phyloP scores from a whole-genome alignment of 2,797 vertebrate species.

The Numenius phaeopus region DNA sequence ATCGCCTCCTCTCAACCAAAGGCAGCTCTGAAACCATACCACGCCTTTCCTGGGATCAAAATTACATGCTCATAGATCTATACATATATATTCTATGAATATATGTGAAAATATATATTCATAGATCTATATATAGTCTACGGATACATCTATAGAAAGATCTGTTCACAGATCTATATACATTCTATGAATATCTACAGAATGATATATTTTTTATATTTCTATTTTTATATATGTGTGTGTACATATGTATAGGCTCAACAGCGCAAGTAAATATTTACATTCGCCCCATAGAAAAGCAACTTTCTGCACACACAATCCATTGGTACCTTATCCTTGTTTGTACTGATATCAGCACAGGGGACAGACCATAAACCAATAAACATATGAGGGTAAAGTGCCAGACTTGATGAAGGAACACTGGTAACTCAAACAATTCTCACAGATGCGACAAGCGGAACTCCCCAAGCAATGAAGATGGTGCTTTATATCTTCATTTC shows the following conservation, averaged over 20 bases:
- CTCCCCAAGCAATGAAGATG: background rate
- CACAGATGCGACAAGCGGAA: background rate
- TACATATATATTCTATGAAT: background rate
- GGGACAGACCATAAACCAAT: background rate
- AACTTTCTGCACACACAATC: rapidly evolving
- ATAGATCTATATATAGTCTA: background rate
- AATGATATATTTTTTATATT: background rate
- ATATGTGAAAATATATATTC: background rate
- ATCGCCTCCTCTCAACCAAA: rapidly evolving
- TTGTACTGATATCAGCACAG: background rate
- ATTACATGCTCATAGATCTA: background rate
- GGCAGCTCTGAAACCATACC: rapidly evolving
- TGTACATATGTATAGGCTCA: too few relatives aligned
- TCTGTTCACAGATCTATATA: too few relatives aligned
- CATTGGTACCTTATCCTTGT: background rate
- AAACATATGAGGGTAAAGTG: background rate
- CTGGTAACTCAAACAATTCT: background rate
- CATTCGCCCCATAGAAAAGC: background rate
- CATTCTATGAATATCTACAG: background rate
- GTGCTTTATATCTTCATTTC: background rate
- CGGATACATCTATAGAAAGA: background rate
- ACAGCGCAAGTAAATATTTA: background rate
- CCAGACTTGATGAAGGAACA: background rate
- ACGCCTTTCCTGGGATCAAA: rapidly evolving
- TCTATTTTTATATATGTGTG: background rate